Evolutionary conservation across 2,113 vertebrate genomes (phyloP).

Genomic region (Scortum barcoo): DNA sequence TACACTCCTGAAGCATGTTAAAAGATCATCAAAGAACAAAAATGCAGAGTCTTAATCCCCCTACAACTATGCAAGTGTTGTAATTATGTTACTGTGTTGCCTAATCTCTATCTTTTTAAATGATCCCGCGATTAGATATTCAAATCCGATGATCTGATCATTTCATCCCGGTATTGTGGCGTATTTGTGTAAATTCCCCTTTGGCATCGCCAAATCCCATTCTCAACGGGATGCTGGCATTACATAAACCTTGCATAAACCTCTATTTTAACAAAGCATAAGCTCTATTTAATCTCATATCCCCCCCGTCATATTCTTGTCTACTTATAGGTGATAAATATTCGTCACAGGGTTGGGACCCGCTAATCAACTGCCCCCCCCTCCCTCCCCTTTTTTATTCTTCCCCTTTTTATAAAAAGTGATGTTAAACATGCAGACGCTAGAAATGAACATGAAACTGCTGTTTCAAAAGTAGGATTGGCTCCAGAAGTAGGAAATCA

Average conservation of each 20-base stretch:
- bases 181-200: slow-evolving; percentile 66
- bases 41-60: slow-evolving; percentile 73
- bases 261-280: slow-evolving; percentile 29
- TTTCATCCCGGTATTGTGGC: slow-evolving; percentile 66
- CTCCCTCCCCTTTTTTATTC: background rate
- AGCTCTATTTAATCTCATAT: slow-evolving; percentile 28
- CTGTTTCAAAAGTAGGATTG: too few relatives aligned
- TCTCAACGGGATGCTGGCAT: slow-evolving; percentile 68
- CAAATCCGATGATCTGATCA: slow-evolving; percentile 79
- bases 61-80: slow-evolving; percentile 68
- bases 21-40: slow-evolving; percentile 75
- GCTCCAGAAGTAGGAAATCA: too few relatives aligned
- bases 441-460: background rate
- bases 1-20: slow-evolving; percentile 57
- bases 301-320: background rate
- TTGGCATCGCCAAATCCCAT: slow-evolving; percentile 70
- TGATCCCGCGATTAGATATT: slow-evolving; percentile 79
- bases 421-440: background rate
- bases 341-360: background rate
- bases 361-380: slow-evolving; percentile 18
- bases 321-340: background rate
- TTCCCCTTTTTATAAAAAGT: slow-evolving; percentile 7
- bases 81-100: slow-evolving; percentile 69
- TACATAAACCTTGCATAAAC: slow-evolving; percentile 61
- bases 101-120: slow-evolving; percentile 79